These are phyloP conservation scores for Calephelis nemesis DNA, from an alignment of 1,140 invertebrate species.

Conservation along the genomic window DNA sequence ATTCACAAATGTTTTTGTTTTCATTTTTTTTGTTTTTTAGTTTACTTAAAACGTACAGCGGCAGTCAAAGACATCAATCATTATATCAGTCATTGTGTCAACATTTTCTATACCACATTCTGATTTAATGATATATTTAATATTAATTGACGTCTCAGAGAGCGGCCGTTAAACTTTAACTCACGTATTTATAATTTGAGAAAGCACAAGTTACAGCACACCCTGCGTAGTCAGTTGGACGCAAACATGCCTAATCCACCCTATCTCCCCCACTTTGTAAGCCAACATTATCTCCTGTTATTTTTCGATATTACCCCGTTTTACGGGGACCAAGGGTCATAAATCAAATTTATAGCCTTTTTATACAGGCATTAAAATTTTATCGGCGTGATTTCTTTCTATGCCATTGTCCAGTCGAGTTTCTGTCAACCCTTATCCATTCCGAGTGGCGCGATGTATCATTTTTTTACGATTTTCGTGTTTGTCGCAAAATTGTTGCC, in stretches of 20 bases:
- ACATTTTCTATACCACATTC: too few relatives aligned
- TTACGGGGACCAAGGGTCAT: slow-evolving; percentile 58
- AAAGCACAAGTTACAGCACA: too few relatives aligned
- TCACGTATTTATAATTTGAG: too few relatives aligned
- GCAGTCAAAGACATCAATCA: too few relatives aligned
- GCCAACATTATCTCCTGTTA: slow-evolving; percentile 75
- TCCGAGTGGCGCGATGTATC: slow-evolving; percentile 37
- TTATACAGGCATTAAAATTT: slow-evolving; percentile 78
- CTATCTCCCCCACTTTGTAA: slow-evolving; percentile 54
- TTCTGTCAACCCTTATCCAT: slow-evolving; percentile 52
- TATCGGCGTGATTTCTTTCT: slow-evolving; percentile 74
- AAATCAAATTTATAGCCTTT: slow-evolving; percentile 78
- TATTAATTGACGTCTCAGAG: too few relatives aligned
- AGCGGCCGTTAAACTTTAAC: too few relatives aligned
- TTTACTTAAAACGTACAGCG: too few relatives aligned
- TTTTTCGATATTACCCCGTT: slow-evolving; percentile 74
- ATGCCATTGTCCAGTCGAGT: slow-evolving; percentile 61
- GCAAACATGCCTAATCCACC: slow-evolving; percentile 45
- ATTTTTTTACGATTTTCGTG: slow-evolving; percentile 2
- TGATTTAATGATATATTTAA: too few relatives aligned
- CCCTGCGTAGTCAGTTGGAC: too few relatives aligned
- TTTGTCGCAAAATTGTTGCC: slow-evolving; percentile 1
- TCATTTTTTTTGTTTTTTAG: too few relatives aligned
- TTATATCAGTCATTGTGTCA: too few relatives aligned
- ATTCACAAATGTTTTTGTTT: too few relatives aligned